Evolutionary conservation across 35 echinoderm and acorn worm species (phyloP).

Genomic region (Holothuria glaberrima): DNA sequence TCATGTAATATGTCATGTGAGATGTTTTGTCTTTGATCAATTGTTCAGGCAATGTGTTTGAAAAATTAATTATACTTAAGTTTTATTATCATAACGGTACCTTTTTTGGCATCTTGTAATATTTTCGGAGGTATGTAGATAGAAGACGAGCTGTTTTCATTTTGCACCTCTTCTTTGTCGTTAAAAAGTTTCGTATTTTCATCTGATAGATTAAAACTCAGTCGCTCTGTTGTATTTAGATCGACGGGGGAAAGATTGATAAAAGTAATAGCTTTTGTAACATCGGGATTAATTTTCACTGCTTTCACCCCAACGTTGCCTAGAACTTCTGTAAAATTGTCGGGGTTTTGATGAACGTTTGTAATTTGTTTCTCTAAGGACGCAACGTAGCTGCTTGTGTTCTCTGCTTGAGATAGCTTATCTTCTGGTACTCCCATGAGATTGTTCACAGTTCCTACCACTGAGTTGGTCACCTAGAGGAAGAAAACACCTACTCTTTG

Average conservation of each 20-base stretch:
- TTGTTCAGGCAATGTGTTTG: too few relatives aligned
- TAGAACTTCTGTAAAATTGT: conserved; percentile 27
- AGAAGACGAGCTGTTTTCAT: not conserved
- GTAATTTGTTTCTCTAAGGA: conserved; percentile 13
- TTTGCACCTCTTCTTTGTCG: not conserved
- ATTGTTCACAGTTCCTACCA: conserved; percentile 37
- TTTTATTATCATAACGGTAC: too few relatives aligned
- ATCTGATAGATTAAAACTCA: conserved; percentile 8
- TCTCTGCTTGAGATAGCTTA: not conserved
- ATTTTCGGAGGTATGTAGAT: not conserved
- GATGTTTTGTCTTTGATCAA: too few relatives aligned
- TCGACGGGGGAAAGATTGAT: not conserved
- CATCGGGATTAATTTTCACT: conserved; percentile 13
- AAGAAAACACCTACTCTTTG: too few relatives aligned
- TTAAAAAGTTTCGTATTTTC: conserved; percentile 5
- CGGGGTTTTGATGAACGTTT: conserved; percentile 37
- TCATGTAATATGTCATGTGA: too few relatives aligned
- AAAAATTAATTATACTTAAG: too few relatives aligned
- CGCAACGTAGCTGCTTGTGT: not conserved
- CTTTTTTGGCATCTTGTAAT: not conserved
- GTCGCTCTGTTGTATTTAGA: not conserved
- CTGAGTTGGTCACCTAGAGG: not conserved
- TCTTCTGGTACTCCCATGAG: conserved; percentile 6
- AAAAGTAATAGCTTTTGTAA: conserved; percentile 6
- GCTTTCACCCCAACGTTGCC: conserved; percentile 26